These are phyloP conservation scores for Hoplodrina ambigua DNA, from an alignment of 2,888 invertebrate genomes.

Conservation along the genomic window DNA sequence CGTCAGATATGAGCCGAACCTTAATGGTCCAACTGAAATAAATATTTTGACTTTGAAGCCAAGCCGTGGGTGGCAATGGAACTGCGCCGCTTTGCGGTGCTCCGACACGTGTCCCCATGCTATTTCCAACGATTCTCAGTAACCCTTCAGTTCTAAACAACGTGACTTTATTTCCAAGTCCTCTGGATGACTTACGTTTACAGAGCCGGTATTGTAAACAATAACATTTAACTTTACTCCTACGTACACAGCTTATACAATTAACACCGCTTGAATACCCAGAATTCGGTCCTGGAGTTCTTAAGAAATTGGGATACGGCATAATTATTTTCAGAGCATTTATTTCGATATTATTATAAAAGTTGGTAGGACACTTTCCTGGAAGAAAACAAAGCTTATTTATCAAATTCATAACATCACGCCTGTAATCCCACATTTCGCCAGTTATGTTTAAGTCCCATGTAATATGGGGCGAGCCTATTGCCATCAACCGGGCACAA, in stretches of 20 bases:
- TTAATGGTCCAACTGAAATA: too few relatives aligned
- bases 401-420: too few relatives aligned
- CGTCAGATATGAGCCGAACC: too few relatives aligned
- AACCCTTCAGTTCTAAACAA: not conserved
- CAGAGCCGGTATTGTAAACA: constrained; percentile 9
- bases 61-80: not conserved
- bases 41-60: not conserved
- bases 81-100: not conserved
- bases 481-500: too few relatives aligned
- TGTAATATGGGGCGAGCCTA: too few relatives aligned
- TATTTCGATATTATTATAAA: too few relatives aligned
- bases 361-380: too few relatives aligned
- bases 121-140: constrained; percentile 3
- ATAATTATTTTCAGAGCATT: not conserved
- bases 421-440: too few relatives aligned
- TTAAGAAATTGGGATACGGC: not conserved
- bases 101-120: not conserved
- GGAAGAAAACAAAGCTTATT: too few relatives aligned
- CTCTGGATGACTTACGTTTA: not conserved
- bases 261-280: constrained; percentile 1
- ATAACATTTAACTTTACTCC: constrained; percentile 18
- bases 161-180: constrained; percentile 23
- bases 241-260: constrained; percentile 25
- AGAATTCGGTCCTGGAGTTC: not conserved
- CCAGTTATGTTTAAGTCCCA: too few relatives aligned